Conservation (phyloP, 2,888 invertebrate species). For the Acrocyrtus sp. region DNA sequence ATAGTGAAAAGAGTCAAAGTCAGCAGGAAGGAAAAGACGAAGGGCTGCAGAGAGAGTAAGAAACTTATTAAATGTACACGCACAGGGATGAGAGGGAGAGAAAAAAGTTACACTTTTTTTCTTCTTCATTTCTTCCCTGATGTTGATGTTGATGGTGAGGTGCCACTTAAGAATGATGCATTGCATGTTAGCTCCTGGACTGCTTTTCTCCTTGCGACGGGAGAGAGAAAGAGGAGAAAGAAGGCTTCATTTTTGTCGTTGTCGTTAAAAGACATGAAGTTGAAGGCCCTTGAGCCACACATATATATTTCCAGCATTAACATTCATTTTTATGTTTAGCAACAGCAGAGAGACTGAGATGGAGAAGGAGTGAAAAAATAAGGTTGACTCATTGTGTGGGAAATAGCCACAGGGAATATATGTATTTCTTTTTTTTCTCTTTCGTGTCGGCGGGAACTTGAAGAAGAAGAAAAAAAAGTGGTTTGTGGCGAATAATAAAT, state of each 20-base stretch:
- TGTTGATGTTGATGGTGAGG: background rate
- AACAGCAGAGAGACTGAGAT: background rate
- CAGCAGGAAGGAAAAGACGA: background rate
- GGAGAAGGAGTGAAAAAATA: too few relatives aligned
- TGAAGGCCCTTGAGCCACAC: constrained; percentile 15
- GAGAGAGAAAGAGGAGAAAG: background rate
- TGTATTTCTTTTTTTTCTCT: constrained; percentile 1
- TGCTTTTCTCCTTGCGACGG: background rate
- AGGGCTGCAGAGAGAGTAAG: background rate
- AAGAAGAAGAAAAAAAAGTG: constrained; percentile 8
- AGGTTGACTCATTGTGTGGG: constrained; percentile 13
- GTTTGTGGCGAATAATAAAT: constrained; percentile 11
- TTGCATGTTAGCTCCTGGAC: constrained; percentile 12
- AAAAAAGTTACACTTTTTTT: background rate
- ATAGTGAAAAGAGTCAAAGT: background rate
- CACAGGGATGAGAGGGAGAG: background rate
- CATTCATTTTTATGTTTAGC: background rate
- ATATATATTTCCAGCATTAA: constrained; percentile 8
- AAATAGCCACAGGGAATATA: constrained; percentile 30
- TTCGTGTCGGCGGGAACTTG: background rate
- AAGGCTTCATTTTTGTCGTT: background rate
- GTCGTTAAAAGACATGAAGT: background rate
- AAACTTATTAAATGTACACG: background rate
- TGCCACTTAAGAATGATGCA: constrained; percentile 35
- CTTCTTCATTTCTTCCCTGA: background rate